Evolutionary conservation across 2,113 vertebrate species (phyloP).

Genomic region (Gnathonemus echidnorhynchus): DNA sequence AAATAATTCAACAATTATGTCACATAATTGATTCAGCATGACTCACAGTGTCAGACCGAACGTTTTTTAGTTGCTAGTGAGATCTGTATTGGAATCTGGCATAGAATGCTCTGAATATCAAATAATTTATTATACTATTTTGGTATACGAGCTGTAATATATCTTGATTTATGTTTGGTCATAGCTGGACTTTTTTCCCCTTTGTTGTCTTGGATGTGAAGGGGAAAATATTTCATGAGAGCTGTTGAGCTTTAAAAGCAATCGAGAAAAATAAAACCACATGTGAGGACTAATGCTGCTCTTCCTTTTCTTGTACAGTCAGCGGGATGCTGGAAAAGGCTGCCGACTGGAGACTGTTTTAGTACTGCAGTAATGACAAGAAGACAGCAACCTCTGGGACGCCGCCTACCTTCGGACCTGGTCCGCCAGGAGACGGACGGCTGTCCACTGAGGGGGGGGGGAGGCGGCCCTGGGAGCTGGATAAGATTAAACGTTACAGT

Average conservation of each 20-base stretch:
- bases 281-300: conserved; percentile 25
- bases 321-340: conserved; percentile 28
- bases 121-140: conserved; percentile 22
- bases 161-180: conserved; percentile 15
- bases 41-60: neutral
- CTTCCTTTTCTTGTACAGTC: conserved; percentile 28
- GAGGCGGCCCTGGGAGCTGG: neutral
- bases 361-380: conserved; percentile 30
- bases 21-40: conserved; percentile 14
- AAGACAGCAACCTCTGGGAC: conserved; percentile 24
- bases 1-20: conserved; percentile 11
- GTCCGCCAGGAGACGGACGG: conserved; percentile 25
- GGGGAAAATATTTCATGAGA: conserved; percentile 27
- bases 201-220: conserved; percentile 12
- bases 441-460: neutral
- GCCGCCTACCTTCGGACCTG: conserved; percentile 27
- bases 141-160: neutral
- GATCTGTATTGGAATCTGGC: neutral
- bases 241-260: conserved; percentile 25
- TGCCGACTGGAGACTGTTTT: conserved; percentile 35
- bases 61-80: conserved; percentile 6
- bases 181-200: neutral
- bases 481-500: conserved; percentile 4
- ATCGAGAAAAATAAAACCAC: conserved; percentile 36
- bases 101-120: neutral